Percentiles rank a stretch among this genome's conserved stretches.
Evolutionary conservation across 2,113 vertebrate species (phyloP).

Genomic region (Carettochelys insculpta): DNA sequence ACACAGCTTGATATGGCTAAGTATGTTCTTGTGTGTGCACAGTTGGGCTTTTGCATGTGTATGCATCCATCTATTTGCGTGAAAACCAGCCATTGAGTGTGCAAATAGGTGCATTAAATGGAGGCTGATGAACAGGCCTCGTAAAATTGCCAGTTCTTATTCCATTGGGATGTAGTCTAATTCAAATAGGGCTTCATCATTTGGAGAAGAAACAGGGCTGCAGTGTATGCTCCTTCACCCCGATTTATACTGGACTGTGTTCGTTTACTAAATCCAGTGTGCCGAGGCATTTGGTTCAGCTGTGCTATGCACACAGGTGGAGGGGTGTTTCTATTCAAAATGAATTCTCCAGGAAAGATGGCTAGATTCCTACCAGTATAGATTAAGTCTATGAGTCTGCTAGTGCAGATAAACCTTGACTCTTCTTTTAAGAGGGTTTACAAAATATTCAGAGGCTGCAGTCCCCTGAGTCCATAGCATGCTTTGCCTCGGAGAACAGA

Average conservation of each 20-base stretch:
- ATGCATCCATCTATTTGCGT: not conserved
- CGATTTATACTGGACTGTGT: rapidly evolving
- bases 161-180: not conserved
- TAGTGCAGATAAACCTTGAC: not conserved
- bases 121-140: not conserved
- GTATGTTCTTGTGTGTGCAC: not conserved
- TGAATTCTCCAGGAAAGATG: rapidly evolving
- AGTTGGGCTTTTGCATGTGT: not conserved
- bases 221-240: rapidly evolving
- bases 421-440: not conserved
- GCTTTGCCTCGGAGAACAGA: not conserved
- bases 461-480: rapidly evolving
- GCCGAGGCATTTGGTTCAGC: not conserved
- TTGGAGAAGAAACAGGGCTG: rapidly evolving
- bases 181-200: rapidly evolving
- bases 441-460: not conserved
- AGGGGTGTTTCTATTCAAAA: rapidly evolving
- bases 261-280: not conserved
- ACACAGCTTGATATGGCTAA: not conserved
- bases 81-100: not conserved
- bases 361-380: rapidly evolving
- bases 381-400: not conserved
- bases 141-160: not conserved
- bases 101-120: not conserved
- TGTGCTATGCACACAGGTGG: rapidly evolving